Base-by-base conservation (phyloP, 53 echinoderm and acorn worm species). In the Mesocentrotus franciscanus region DNA sequence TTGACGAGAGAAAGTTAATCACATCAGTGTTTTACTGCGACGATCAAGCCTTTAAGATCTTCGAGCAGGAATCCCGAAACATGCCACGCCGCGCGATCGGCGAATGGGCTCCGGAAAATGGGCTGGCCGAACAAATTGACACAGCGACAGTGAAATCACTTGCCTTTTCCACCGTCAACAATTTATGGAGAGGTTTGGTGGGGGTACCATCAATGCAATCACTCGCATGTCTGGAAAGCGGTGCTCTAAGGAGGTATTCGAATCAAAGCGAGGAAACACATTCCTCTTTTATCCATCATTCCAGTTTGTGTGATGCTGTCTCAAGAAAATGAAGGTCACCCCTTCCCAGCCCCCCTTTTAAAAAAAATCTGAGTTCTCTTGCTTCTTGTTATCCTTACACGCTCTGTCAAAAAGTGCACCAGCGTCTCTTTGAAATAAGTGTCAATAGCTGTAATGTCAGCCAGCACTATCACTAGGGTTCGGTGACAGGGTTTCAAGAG, bases 51-150 rank as follows among this genome's bases (percentile, higher is more conserved):
- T 81, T 81, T 81, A 81, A 81, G 39, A 18, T 81, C 20, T 7
- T 42, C 42, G 22, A 39, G 11, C 74, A 74, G 74, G 74, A 74
- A 74, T 0, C 32, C 10, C 74, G 74, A 32, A 74, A 12, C 32
- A 74, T 30, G 32, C 74, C 32, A 74, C 74, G 74, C 74, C 74
- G 74, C 74, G 74, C 29, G 74, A 74, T 74, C 32, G 32, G 74
- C 32, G 42, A 76, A 42, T 9, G 36, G 18, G 4, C 18, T 20
- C 81, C 81, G 81, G 81, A 81, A 39, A 81, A 81, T 39, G 42
- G 81, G 81, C 81, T 81, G 81, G 81, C 81, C 81, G 81, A 81
- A 39, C 81, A 81, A 81, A 81, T 81, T 81, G 81, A 81, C 81
- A 81, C 81, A 81, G 81, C 81, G 81, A 39, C 81, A 81, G 81